A percentile compares a stretch with the other conserved stretches of the same genome.
Evolutionary conservation across 2,888 invertebrate genomes (phyloP).

Genomic region (Eumacrocentrus americanus): DNA sequence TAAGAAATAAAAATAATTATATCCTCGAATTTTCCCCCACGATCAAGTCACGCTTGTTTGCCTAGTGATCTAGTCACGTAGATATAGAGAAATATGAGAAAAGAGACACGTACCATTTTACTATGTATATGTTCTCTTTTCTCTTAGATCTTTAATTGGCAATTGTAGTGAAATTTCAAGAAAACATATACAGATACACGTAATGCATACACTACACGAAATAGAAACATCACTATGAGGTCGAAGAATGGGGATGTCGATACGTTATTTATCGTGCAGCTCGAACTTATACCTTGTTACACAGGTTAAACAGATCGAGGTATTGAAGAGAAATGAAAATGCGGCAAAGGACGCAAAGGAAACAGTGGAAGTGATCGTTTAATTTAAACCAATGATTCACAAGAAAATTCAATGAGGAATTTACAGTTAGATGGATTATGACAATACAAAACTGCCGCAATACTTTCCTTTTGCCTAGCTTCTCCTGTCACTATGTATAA

Average conservation of each 20-base stretch:
- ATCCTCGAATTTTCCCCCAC: background rate
- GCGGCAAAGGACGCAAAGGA: slow-evolving; percentile 21
- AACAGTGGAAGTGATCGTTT: slow-evolving; percentile 42
- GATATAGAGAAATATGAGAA: slow-evolving; percentile 21
- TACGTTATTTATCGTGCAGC: slow-evolving; percentile 34
- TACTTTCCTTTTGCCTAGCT: slow-evolving; percentile 60
- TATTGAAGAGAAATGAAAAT: background rate
- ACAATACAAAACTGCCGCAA: slow-evolving; percentile 51
- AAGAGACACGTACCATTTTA: too few relatives aligned
- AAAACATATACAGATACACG: background rate
- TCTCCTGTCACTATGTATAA: slow-evolving; percentile 62
- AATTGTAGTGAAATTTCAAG: background rate
- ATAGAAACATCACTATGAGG: slow-evolving; percentile 24
- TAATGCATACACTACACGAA: slow-evolving; percentile 30
- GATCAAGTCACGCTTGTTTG: background rate
- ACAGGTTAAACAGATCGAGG: background rate
- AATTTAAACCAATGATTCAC: background rate
- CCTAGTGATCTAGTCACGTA: background rate
- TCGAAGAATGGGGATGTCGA: slow-evolving; percentile 34
- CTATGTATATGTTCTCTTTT: too few relatives aligned
- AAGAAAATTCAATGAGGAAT: background rate
- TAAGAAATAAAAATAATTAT: background rate
- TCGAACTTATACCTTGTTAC: slow-evolving; percentile 29
- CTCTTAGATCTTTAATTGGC: too few relatives aligned
- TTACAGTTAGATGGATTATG: background rate